Evolutionary conservation across 2,888 invertebrate genomes (phyloP), one percentile per base, ranked within the genome.

Genomic region (Leucozona laternaria): DNA sequence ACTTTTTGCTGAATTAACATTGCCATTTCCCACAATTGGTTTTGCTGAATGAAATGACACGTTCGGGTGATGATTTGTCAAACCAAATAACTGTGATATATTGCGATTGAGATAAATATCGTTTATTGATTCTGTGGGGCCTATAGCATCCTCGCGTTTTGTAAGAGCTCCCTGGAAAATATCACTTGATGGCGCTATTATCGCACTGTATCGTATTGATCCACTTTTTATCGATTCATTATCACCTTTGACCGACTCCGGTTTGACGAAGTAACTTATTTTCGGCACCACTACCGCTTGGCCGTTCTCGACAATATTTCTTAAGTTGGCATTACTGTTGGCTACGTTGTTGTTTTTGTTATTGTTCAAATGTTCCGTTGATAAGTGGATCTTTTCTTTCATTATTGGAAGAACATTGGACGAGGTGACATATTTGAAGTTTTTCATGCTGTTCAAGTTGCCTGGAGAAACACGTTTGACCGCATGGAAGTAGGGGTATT

Each of bases 401-500:
- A 90, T 84, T 88, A 90, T 89, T 89, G 91, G 92, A 91, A 91
- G 91, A 89, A 90, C 90, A 77, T 90, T 90, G 83, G 86, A 76
- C 10, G 66, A 17, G n/a, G 83, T 60, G 40, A 64, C 70, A 34
- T 86, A 71, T 20, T 87, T 86, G 8, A 79, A 50, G n/a, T 77
- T 82, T 40, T 88, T 86, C 0, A 64, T 64, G 20, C 55, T 68
- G 71, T 87, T 88, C 34, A 82, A 73, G 25, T 80, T 85, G 13
- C 89, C 89, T 4, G 93, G 92, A 6, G 92, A 92, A 58, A 91
- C 89, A 15, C 92, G 90, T 57, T 92, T 92, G 7, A 92, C 76
- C 4, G 91, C 90, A 89, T 92, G 91, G 88, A 93, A 93, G 89
- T 92, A 93, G 0, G 93, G 92, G 89, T 94, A 96, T 94, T 97